phyloP scores from a whole-genome alignment of 2,113 vertebrate species.

The Aspidoscelis tigris region DNA sequence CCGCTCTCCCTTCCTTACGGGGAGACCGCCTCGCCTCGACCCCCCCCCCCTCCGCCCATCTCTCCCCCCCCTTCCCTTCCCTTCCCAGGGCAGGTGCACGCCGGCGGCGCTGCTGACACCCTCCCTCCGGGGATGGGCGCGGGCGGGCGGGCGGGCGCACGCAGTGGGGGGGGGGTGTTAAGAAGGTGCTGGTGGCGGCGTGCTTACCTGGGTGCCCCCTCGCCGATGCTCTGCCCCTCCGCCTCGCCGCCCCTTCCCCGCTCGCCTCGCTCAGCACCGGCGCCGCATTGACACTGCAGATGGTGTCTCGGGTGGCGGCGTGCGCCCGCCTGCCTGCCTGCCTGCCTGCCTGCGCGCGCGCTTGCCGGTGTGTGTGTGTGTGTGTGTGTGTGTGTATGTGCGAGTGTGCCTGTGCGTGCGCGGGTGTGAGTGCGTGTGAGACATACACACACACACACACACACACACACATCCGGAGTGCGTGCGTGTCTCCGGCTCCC shows the following conservation, averaged over 20 bases:
- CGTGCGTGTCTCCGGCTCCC: neutral
- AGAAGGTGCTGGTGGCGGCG: constrained; percentile 15
- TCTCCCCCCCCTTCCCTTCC: constrained; percentile 13
- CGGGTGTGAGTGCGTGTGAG: neutral
- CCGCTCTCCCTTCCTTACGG: constrained; percentile 31
- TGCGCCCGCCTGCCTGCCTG: neutral
- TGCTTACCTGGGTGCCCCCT: constrained; percentile 34
- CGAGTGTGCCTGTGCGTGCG: neutral
- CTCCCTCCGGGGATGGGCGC: constrained; percentile 20
- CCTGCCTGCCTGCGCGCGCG: neutral
- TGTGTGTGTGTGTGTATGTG: neutral
- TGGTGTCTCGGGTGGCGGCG: constrained; percentile 62
- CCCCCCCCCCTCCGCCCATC: constrained; percentile 24
- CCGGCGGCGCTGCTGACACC: constrained; percentile 65
- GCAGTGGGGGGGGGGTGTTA: constrained; percentile 25
- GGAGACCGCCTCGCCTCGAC: constrained; percentile 9
- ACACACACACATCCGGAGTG: neutral
- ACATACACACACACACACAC: neutral
- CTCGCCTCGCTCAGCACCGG: constrained; percentile 70
- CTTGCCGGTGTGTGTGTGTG: neutral
- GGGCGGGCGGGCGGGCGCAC: constrained; percentile 47
- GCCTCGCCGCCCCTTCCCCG: neutral
- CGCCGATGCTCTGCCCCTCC: neutral
- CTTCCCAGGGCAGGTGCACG: constrained; percentile 19
- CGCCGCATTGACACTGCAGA: constrained; percentile 84